phyloP scores from a whole-genome alignment of 2,113 vertebrate species.

The Vombatus ursinus region DNA sequence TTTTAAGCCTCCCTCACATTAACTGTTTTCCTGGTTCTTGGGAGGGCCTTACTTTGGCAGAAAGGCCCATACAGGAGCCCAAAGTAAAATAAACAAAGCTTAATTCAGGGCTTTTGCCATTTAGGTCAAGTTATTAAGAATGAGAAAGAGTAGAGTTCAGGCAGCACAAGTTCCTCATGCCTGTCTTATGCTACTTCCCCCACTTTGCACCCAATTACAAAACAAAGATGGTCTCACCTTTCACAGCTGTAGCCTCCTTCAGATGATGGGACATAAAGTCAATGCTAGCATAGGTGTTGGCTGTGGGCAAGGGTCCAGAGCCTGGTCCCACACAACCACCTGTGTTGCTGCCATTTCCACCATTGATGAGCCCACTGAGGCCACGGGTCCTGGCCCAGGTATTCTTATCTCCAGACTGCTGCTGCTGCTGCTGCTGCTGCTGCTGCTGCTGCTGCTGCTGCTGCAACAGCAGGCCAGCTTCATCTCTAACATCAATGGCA shows the following conservation, averaged over 20 bases:
- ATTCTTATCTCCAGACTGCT: slow-evolving; percentile 55
- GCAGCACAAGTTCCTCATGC: fast-evolving
- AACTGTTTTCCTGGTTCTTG: not conserved
- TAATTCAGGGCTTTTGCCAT: fast-evolving
- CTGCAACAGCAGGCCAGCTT: slow-evolving; percentile 82
- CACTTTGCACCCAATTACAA: not conserved
- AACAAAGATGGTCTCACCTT: slow-evolving; percentile 88
- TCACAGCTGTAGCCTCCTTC: slow-evolving; percentile 93
- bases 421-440: no score
- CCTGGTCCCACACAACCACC: slow-evolving; percentile 58
- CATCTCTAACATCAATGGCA: slow-evolving; percentile 94
- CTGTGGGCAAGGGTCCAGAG: slow-evolving; percentile 46
- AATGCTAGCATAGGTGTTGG: slow-evolving; percentile 90
- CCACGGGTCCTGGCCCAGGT: slow-evolving; percentile 75
- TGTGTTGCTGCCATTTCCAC: slow-evolving; percentile 73
- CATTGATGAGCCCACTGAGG: slow-evolving; percentile 88
- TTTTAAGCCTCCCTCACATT: not conserved
- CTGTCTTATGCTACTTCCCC: not conserved
- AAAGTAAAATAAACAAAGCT: not conserved
- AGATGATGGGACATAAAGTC: slow-evolving; percentile 89
- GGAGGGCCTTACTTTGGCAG: not conserved
- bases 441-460: no score
- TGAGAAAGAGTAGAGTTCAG: not conserved
- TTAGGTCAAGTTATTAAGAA: not conserved
- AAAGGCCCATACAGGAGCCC: not conserved